Evolutionary conservation across 2,888 invertebrate species (phyloP).

Genomic region (Acleris emargana): DNA sequence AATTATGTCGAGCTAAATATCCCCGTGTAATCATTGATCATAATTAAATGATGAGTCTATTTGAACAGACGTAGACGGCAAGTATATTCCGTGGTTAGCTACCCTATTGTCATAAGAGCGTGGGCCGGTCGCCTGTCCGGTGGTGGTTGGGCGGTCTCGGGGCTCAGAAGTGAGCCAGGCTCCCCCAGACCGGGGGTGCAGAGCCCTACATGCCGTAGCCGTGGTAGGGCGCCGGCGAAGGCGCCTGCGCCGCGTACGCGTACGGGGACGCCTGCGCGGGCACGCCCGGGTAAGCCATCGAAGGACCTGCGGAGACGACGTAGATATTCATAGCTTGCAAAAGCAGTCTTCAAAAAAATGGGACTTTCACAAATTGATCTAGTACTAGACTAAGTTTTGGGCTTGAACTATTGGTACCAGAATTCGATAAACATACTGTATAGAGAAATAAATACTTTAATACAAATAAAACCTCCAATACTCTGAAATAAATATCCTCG

Average conservation of each 20-base stretch:
- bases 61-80: no score
- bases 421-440: no score
- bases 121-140: not conserved
- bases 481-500: no score
- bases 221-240: constrained; percentile 81
- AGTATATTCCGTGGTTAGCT: not conserved
- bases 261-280: constrained; percentile 74
- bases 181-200: constrained; percentile 50
- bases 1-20: no score
- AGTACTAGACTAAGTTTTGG: no score
- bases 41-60: no score
- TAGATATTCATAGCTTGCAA: not conserved
- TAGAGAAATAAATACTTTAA: no score
- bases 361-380: no score
- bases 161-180: constrained; percentile 51
- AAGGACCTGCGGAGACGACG: constrained; percentile 63
- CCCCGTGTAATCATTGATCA: no score
- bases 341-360: no score
- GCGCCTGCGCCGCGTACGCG: constrained; percentile 81
- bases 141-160: constrained; percentile 1
- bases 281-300: constrained; percentile 77
- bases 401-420: no score
- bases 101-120: constrained; percentile 1
- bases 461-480: no score
- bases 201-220: constrained; percentile 81